Evolutionary conservation across 2,797 vertebrate species (phyloP), one percentile per base, ranked within the genome.

Genomic region (Caiman crocodilus): DNA sequence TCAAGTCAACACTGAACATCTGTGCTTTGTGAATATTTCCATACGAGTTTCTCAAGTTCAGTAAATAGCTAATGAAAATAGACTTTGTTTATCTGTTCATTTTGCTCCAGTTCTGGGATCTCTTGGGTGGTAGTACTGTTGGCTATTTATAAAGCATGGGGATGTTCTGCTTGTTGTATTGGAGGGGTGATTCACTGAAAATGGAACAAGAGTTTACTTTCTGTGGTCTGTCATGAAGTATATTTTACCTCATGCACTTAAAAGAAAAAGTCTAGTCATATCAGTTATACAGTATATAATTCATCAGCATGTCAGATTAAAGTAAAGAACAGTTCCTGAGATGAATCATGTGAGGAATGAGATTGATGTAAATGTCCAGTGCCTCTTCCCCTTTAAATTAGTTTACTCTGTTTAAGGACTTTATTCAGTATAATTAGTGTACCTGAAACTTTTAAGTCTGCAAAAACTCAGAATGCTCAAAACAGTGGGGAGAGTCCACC

Each of bases 221-320:
- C 78, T 79, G 94, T 91, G 95, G 89, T 84, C 91, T 35, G 84
- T 96, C 92, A 85, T 94, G 1, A 3, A 90, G 90, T 90, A 7
- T 88, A 84, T 88, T 97, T 94, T 94, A 90, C 73, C 76, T 85
- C 86, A 76, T 95, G 64, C 73, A 88, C 69, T 94, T 96, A 97
- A 93, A 88, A 96, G 90, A 87, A 93, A 87, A 94, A 95, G 94
- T 95, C 94, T 94, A 74, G 93, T 96, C 92, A 94, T 97, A 94
- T 92, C 82, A 95, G 93, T 93, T 50, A 50, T 50, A 50, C 42
- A 88, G 58, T 30, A 14, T 60, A 30, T 84, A 86, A 81, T 81
- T 92, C 42, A 55, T 74, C 74, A 2, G 3, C 79, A 26, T 13
- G 76, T 83, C 85, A 1, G 3, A 16, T 87, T 82, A 75, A 75